Base-by-base conservation (phyloP, 1,140 invertebrate species). In the Bombus huntii region DNA sequence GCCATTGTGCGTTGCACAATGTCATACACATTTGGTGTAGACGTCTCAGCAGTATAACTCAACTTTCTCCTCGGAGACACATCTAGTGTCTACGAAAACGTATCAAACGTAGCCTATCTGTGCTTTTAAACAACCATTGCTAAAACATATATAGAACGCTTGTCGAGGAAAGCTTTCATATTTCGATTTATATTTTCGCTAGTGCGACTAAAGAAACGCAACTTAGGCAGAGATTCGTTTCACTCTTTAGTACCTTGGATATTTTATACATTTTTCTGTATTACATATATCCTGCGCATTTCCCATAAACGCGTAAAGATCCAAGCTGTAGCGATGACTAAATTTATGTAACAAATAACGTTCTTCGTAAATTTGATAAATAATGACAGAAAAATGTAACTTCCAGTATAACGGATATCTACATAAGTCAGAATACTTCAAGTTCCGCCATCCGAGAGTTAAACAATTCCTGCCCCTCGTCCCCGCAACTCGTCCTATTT, bases 11-110 rank as follows among this genome's bases (percentile, higher is more conserved):
- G 25, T 62, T 77, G 75, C 75, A 62, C 37, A 65, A 77, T 59
- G 8, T 42, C n/a, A n/a, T 57, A 25, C 57, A 42, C 37, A 37
- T 62, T 65, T 42, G 15, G 10, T 25, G 18, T 31, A 77, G 75
- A 65, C 39, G 15, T 62, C 28, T 22, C 18, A 25, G n/a, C 18
- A 53, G 12, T n/a, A 31, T 77, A 31, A 62, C 37, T 77, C 37
- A 77, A 77, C 75, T 77, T 77, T 77, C 75, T 77, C 75, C 28
- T 15, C 1, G 28, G 8, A 25, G 53, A 57, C 74, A n/a, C 2
- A n/a, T 5, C 9, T 22, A 18, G 15, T 25, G 18, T 3, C 37
- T 13, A n/a, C 75, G 53, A 39, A 62, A 62, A 77, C 75, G 18
- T 59, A 39, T 42, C 25, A 8, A 76, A 37, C 44, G n/a, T n/a